A percentile compares a stretch with the other conserved stretches of the same genome.
These are phyloP conservation scores for Malurus leucopterus DNA, from an alignment of 2,797 vertebrate genomes.

Conservation along the genomic window DNA sequence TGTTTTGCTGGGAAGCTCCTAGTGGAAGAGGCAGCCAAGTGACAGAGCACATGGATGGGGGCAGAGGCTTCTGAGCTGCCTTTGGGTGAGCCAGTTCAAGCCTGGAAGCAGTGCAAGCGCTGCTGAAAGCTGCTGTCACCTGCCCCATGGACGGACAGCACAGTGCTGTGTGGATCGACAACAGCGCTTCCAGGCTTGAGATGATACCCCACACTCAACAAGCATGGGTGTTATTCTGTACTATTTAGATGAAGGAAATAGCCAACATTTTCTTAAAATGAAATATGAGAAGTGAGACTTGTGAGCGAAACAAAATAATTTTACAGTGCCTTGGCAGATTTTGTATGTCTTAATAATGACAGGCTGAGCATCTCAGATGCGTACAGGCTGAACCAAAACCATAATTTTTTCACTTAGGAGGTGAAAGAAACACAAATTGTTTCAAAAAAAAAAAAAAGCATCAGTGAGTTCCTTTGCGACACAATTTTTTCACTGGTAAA, in stretches of 20 bases:
- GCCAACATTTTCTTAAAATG: not conserved
- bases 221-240: not conserved
- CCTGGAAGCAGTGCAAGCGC: not conserved
- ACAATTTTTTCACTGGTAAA: not conserved
- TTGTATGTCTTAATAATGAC: not conserved
- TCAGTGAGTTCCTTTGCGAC: not conserved
- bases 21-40: not conserved
- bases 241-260: not conserved
- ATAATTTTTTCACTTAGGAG: not conserved
- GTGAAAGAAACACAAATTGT: not conserved
- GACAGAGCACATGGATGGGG: rapidly evolving
- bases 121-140: not conserved
- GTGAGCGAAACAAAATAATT: not conserved
- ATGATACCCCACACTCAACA: rapidly evolving
- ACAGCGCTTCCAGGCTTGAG: not conserved
- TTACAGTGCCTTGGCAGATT: not conserved
- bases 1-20: not conserved
- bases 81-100: not conserved
- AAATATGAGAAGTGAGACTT: not conserved
- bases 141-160: not conserved
- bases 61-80: not conserved
- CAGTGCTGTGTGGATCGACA: not conserved
- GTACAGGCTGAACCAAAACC: not conserved
- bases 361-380: not conserved
- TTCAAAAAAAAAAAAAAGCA: not conserved